Base-by-base conservation (phyloP, 1,140 invertebrate species). In the Drosophila fuyamai region DNA sequence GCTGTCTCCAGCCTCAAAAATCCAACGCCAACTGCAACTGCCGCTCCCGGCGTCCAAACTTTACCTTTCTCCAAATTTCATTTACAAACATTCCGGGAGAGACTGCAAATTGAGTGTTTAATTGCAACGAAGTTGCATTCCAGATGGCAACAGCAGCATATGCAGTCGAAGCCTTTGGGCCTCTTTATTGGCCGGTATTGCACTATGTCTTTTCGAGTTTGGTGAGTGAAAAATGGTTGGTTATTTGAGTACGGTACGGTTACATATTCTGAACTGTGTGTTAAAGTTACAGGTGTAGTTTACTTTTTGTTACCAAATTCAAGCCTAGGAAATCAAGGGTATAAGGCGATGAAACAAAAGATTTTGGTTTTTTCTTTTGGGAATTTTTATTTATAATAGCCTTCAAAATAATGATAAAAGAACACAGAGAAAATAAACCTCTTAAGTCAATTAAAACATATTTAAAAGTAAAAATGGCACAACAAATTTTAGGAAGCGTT, bases 11-110 rank as follows among this genome's bases (percentile, higher is more conserved):
- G 63, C 70, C 58, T 55, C 23, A 13, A 8, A 23, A 40, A 38
- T 56, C 48, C 68, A 41, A 40, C 32, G 67, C 43, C 73, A 76
- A 54, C 51, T 59, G 51, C 51, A 43, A 27, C 23, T 59, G 48
- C 55, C 44, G 47, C 43, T 27, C 18, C 38, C 40, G 77, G 81
- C 76, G 47, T 18, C 53, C 81, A 85, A 84, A 84, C 81, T 84
- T 84, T 85, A 84, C 81, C 81, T 84, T 83, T 77, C 73, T 76
- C 81, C 77, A 84, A 84, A 84, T 84, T 84, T 85, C 73, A 80
- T 85, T 85, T 85, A 68, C 68, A 84, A 84, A 80, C 81, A 84
- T 84, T 76, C 50, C 72, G 47, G 53, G 53, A 61, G 60, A 63
- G 59, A 40, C 81, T 84, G 76, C 77, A 80, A 84, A 84, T 84